Percentiles rank a stretch among this genome's conserved stretches.
Evolutionary conservation across 2,888 invertebrate species (phyloP).

Genomic region (Camptogramma bilineatum): DNA sequence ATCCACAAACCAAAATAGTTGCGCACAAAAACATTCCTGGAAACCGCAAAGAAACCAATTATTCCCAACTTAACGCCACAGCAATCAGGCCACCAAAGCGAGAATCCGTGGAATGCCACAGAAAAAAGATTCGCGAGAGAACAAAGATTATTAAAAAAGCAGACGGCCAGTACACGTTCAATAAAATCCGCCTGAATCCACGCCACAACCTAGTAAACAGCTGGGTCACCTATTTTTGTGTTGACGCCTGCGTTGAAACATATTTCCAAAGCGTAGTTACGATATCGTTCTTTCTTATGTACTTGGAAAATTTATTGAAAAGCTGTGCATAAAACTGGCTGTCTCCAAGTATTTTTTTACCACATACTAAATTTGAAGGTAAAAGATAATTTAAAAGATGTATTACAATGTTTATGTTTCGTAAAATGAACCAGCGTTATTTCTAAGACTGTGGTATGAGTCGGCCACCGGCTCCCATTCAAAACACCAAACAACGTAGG

Average conservation of each 20-base stretch:
- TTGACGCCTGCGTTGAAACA: neutral
- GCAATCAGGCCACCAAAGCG: constrained; percentile 38
- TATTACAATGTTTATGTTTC: neutral
- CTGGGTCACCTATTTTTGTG: constrained; percentile 10
- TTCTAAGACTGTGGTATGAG: constrained; percentile 14
- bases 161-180: constrained; percentile 44
- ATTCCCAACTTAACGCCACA: constrained; percentile 43
- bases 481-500: constrained; percentile 44
- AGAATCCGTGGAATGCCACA: constrained; percentile 42
- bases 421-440: neutral
- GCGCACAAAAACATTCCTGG: constrained; percentile 31
- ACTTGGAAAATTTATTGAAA: neutral
- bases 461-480: constrained; percentile 33
- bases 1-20: constrained; percentile 31
- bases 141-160: constrained; percentile 47
- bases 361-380: no score
- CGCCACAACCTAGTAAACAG: constrained; percentile 16
- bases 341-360: neutral
- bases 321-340: neutral
- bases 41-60: constrained; percentile 43
- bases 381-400: no score
- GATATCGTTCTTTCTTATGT: neutral
- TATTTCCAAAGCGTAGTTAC: neutral
- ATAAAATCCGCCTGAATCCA: constrained; percentile 36
- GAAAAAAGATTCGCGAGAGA: constrained; percentile 40